Conservation (phyloP, 2,888 invertebrate genomes). For the Amiota minor region DNA sequence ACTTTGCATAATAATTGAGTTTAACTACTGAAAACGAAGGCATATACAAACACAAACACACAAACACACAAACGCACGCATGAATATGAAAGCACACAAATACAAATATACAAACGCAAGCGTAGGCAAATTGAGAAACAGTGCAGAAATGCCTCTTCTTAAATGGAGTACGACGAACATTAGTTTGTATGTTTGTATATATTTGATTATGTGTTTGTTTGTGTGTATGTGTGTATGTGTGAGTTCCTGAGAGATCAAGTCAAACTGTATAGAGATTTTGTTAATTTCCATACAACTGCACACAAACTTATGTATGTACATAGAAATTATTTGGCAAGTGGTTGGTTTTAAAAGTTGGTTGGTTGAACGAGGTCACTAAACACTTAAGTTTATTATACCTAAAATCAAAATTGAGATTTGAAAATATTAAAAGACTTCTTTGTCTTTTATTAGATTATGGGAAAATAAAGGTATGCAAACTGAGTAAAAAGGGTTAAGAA, state of each 20-base stretch:
- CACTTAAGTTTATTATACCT: too few species aligned
- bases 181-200: not conserved
- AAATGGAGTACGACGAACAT: too few species aligned
- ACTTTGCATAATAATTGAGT: slow-evolving; percentile 66
- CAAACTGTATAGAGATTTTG: slow-evolving; percentile 46
- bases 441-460: too few species aligned
- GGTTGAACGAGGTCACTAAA: not conserved
- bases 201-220: not conserved
- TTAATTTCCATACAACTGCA: slow-evolving; percentile 48
- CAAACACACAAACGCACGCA: slow-evolving; percentile 30
- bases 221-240: not conserved
- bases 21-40: slow-evolving; percentile 58
- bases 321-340: not conserved
- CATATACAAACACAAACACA: slow-evolving; percentile 42
- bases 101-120: slow-evolving; percentile 23
- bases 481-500: too few species aligned
- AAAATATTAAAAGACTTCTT: too few species aligned
- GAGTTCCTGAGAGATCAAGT: not conserved
- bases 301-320: slow-evolving; percentile 26
- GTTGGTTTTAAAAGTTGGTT: slow-evolving; percentile 10
- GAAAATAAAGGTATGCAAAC: too few species aligned
- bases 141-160: not conserved
- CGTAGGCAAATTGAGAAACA: slow-evolving; percentile 20
- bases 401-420: too few species aligned
- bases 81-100: slow-evolving; percentile 17